phyloP scores from a whole-genome alignment of 1,140 invertebrate species.

The Watersipora subatra region DNA sequence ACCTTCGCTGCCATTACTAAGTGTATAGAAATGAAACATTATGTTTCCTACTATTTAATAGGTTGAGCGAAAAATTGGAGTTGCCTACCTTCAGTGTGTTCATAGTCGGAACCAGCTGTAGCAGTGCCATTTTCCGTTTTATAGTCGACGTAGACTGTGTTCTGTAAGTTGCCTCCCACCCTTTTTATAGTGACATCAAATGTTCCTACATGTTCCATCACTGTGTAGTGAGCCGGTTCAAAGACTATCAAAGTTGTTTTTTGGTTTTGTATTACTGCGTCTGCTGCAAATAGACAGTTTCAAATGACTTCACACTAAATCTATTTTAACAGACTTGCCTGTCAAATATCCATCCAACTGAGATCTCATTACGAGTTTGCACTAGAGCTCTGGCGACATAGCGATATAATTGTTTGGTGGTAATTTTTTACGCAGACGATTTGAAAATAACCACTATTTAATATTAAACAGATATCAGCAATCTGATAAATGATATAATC shows the following conservation, averaged over 20 bases:
- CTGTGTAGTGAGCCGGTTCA: conserved; percentile 91
- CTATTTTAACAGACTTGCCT: too few species aligned
- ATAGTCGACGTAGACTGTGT: conserved; percentile 72
- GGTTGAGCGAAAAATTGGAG: not conserved
- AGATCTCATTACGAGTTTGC: too few species aligned
- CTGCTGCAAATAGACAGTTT: conserved; percentile 20
- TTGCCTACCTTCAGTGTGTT: conserved; percentile 57
- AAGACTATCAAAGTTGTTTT: conserved; percentile 62
- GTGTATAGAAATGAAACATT: too few species aligned
- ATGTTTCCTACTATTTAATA: too few species aligned
- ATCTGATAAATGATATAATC: too few species aligned
- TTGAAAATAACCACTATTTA: too few species aligned
- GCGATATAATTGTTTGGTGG: too few species aligned
- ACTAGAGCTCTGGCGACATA: not conserved
- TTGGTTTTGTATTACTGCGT: conserved; percentile 40
- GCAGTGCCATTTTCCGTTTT: conserved; percentile 94
- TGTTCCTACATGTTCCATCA: conserved; percentile 90
- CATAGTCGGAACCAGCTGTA: conserved; percentile 83
- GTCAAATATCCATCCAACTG: too few species aligned
- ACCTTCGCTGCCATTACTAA: too few species aligned
- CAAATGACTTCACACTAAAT: conserved; percentile 25
- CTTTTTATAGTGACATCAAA: conserved; percentile 79
- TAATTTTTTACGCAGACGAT: too few species aligned
- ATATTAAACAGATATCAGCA: too few species aligned
- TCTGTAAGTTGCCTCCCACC: conserved; percentile 62